Percentiles rank a stretch among this genome's conserved stretches.
Evolutionary conservation across 2,797 vertebrate genomes (phyloP).

Genomic region (Rachycentron canadum): DNA sequence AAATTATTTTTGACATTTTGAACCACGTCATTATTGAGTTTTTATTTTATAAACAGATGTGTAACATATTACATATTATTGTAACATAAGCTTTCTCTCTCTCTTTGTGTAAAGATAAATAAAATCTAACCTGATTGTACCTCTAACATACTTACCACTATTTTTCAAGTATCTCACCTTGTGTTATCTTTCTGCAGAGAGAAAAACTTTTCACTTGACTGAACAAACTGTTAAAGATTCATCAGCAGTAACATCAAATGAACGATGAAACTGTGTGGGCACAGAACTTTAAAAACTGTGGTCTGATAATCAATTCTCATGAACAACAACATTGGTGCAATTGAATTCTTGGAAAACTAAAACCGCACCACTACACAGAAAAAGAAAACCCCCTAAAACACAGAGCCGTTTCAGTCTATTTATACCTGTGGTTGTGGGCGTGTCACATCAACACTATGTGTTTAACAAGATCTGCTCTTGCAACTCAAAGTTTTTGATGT

Average conservation of each 20-base stretch:
- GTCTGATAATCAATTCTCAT: not conserved
- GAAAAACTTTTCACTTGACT: not conserved
- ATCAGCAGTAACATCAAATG: not conserved
- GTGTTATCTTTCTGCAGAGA: too few relatives aligned
- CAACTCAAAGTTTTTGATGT: constrained; percentile 12
- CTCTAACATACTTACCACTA: too few relatives aligned
- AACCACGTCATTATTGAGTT: too few relatives aligned
- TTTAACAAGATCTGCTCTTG: constrained; percentile 4
- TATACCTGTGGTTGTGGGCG: constrained; percentile 31
- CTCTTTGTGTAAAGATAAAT: too few relatives aligned
- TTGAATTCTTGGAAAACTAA: not conserved
- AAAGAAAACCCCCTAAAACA: not conserved
- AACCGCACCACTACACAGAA: not conserved
- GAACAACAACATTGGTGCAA: not conserved
- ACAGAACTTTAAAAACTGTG: not conserved
- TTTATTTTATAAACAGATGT: too few relatives aligned
- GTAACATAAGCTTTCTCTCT: too few relatives aligned
- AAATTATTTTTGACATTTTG: too few relatives aligned
- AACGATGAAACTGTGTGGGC: not conserved
- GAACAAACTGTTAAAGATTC: not conserved
- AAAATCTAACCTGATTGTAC: too few relatives aligned
- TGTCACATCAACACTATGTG: constrained; percentile 23
- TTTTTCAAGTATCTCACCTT: too few relatives aligned
- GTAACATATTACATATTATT: too few relatives aligned
- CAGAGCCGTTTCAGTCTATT: constrained; percentile 46